phyloP scores from a whole-genome alignment of 2,113 vertebrate genomes.

The Nycticebus coucang region DNA sequence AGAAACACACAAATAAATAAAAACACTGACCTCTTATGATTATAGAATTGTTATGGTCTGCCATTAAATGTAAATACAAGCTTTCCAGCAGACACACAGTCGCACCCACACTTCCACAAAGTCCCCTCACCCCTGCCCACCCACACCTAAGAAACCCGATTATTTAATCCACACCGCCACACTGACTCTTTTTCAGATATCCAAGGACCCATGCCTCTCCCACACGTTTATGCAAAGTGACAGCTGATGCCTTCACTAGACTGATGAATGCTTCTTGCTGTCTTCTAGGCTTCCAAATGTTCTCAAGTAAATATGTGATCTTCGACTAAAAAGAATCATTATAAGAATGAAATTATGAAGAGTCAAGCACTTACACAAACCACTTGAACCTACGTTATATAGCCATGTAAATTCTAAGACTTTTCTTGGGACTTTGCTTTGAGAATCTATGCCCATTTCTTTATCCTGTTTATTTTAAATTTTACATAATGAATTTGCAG shows the following conservation, averaged over 20 bases:
- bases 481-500: neutral
- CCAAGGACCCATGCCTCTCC: fast-evolving
- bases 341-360: neutral
- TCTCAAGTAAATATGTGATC: fast-evolving
- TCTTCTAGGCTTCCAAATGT: neutral
- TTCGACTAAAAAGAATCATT: neutral
- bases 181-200: neutral
- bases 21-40: neutral
- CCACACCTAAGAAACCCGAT: neutral
- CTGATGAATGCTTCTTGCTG: neutral
- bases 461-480: neutral
- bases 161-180: neutral
- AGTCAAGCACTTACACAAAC: neutral
- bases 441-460: neutral
- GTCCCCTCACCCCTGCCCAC: fast-evolving
- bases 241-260: neutral
- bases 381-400: neutral
- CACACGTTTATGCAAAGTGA: neutral
- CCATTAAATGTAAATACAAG: neutral
- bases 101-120: fast-evolving
- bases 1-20: neutral
- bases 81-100: neutral
- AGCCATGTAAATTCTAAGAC: neutral
- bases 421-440: neutral
- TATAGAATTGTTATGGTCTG: neutral